Conservation (phyloP, 1,140 invertebrate genomes). For the Musca domestica region DNA sequence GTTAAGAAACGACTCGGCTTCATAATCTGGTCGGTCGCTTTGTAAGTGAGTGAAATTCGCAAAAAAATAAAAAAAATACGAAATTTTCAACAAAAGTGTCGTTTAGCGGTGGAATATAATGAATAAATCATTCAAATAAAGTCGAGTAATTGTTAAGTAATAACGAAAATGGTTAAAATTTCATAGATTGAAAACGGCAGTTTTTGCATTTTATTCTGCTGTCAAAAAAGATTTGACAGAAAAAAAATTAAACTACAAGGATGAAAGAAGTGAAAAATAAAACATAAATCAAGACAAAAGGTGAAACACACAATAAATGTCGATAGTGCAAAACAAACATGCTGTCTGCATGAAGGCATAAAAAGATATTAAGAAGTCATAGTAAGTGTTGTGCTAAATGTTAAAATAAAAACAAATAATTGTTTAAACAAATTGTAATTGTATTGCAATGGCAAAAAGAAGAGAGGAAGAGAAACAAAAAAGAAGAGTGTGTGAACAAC, state of each 20-base stretch:
- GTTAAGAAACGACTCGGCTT: no score
- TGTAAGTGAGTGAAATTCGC: background rate
- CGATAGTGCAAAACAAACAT: background rate
- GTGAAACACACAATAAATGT: constrained; percentile 4
- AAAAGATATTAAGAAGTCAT: background rate
- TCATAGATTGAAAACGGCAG: constrained; percentile 5
- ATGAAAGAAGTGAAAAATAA: constrained; percentile 15
- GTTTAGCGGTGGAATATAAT: no score
- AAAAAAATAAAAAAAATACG: no score
- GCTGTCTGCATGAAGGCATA: background rate
- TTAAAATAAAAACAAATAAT: constrained; percentile 1
- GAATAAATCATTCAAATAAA: no score
- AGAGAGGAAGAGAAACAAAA: constrained; percentile 3
- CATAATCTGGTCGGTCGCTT: background rate
- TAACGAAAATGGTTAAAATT: background rate
- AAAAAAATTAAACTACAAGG: no score
- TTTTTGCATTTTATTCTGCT: constrained; percentile 12
- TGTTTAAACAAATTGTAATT: constrained; percentile 1
- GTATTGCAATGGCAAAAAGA: constrained; percentile 2
- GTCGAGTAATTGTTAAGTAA: background rate
- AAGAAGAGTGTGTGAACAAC: background rate
- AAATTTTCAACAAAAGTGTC: no score
- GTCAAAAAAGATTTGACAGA: constrained; percentile 19
- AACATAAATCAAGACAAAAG: background rate
- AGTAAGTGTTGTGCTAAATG: background rate